phyloP scores from a whole-genome alignment of 2,888 invertebrate genomes.

The Rugalucina vietnamica region DNA sequence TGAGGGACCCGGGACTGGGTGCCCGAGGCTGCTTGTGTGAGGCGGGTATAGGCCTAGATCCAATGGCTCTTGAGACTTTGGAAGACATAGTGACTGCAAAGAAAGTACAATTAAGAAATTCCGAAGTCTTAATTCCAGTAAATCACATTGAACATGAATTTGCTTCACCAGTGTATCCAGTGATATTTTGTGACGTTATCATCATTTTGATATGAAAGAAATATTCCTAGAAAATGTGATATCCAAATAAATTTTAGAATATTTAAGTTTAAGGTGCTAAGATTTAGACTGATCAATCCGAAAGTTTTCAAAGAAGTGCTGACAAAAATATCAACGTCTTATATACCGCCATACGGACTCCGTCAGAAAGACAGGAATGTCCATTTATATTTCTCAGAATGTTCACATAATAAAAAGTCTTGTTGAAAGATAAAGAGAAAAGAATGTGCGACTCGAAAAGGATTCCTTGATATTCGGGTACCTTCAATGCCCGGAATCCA shows the following conservation, averaged over 20 bases:
- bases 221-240: too few relatives aligned
- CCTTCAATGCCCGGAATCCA: background rate
- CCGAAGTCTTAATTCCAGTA: too few relatives aligned
- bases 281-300: too few relatives aligned
- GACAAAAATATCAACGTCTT: too few relatives aligned
- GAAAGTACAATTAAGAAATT: too few relatives aligned
- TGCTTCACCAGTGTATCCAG: too few relatives aligned
- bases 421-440: background rate
- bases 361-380: background rate
- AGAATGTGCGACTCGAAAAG: background rate
- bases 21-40: constrained; percentile 51
- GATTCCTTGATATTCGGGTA: background rate
- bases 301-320: too few relatives aligned
- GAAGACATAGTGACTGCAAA: constrained; percentile 68
- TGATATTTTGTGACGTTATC: too few relatives aligned
- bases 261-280: too few relatives aligned
- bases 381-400: background rate
- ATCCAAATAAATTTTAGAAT: too few relatives aligned
- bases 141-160: too few relatives aligned
- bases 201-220: too few relatives aligned
- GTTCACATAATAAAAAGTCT: background rate
- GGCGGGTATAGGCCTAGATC: constrained; percentile 64
- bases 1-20: constrained; percentile 51
- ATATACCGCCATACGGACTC: background rate
- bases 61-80: constrained; percentile 68